Base-by-base conservation (phyloP, 2,888 invertebrate genomes). In the Calameuta idolon region DNA sequence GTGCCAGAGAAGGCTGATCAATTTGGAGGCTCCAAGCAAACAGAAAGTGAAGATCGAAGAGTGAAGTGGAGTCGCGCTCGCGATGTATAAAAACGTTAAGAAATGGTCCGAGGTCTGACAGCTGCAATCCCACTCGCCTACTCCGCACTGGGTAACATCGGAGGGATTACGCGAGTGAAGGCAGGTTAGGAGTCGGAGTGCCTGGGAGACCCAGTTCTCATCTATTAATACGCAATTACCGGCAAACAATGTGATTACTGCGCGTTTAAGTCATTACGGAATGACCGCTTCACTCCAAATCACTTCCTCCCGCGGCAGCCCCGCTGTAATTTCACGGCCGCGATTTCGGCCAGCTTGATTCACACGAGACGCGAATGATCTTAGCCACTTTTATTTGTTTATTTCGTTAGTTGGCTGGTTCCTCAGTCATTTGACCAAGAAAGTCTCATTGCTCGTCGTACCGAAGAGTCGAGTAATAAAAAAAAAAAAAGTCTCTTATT, bases 201-300 rank as follows among this genome's bases (percentile, higher is more conserved):
- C 30, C 73, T 35, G 69, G 31, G 79, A 84, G 87, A 88, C 89
- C 89, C 87, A 88, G 87, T 89, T 89, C 89, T 89, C 89, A 88
- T 88, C 89, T 86, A 89, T 88, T 89, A 89, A 89, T 85, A 86
- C 85, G 84, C 88, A 87, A 89, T 89, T 88, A 87, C 86, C 83
- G 82, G 78, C 84, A 81, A 88, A 89, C 89, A 89, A 89, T 89
- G 87, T 86, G 89, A 89, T 88, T 89, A 87, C 86, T 76, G 78
- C 81, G 79, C 86, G 83, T 86, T 88, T 86, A 86, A 88, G 84
- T 85, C 81, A 83, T 89, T 88, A 85, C 84, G 85, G 84, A 85
- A 85, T 83, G 84, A 76, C 81, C 77, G 75, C 77, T 73, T 69
- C 80, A 69, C 69, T 69, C 79, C 76, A 76, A 82, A 82, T 80